These are phyloP conservation scores for Aegotheles bennettii DNA, from an alignment of 2,113 vertebrate genomes.

Conservation along the genomic window DNA sequence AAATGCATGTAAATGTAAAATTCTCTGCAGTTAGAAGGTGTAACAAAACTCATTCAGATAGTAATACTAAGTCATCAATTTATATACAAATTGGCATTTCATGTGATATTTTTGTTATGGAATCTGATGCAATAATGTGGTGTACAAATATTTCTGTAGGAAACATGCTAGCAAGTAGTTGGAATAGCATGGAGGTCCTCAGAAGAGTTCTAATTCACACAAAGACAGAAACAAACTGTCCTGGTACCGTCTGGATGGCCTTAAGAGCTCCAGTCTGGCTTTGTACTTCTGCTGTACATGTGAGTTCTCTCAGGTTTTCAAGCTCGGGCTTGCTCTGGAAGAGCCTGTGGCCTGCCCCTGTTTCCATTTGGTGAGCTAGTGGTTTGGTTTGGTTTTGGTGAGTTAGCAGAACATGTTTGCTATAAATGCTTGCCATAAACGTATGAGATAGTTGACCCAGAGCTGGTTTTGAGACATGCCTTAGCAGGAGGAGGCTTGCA, in stretches of 20 bases:
- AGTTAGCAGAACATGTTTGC: not conserved
- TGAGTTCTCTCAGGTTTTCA: not conserved
- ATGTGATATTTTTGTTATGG: not conserved
- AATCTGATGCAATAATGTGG: not conserved
- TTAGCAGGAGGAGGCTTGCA: not conserved
- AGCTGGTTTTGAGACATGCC: not conserved
- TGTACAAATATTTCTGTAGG: not conserved
- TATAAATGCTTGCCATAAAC: not conserved
- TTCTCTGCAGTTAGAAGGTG: not conserved
- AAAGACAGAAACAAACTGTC: not conserved
- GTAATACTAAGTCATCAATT: not conserved
- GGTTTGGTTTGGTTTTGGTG: not conserved
- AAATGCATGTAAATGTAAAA: not conserved
- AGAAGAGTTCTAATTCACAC: not conserved
- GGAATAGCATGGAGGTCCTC: not conserved
- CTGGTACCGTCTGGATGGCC: not conserved
- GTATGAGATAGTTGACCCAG: not conserved
- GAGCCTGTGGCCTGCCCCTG: accelerated
- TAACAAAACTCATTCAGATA: not conserved
- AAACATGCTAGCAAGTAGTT: not conserved
- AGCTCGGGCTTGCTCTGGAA: not conserved
- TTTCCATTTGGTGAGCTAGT: not conserved
- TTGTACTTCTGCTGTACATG: not conserved
- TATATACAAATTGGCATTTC: accelerated
- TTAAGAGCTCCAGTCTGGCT: not conserved